Evolutionary conservation across 2,888 invertebrate genomes (phyloP).

Genomic region (Enchytraeus crypticus): DNA sequence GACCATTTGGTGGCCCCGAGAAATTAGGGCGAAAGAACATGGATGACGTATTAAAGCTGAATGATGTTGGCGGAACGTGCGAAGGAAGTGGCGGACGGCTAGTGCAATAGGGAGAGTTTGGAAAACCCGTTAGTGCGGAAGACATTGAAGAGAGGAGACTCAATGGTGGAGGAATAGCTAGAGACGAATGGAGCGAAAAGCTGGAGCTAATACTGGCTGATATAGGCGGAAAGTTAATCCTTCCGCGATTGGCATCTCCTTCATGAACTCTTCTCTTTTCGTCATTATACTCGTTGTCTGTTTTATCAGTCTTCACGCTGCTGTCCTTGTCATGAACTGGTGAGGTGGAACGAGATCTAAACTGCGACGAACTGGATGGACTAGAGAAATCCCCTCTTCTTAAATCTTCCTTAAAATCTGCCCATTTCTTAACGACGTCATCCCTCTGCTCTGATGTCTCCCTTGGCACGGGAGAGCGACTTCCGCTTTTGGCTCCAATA

Average conservation of each 20-base stretch:
- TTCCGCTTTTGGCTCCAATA: too few species aligned
- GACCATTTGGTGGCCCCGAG: slow-evolving; percentile 9
- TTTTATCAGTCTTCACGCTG: too few species aligned
- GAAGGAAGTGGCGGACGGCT: neutral
- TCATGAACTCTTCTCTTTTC: too few species aligned
- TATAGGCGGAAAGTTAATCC: neutral
- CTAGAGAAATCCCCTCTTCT: too few species aligned
- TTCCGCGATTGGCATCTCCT: neutral
- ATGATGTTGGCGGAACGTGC: slow-evolving; percentile 13
- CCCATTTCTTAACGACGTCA: neutral
- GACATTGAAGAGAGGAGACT: slow-evolving; percentile 9
- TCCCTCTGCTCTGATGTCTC: neutral
- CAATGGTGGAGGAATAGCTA: neutral
- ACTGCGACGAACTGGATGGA: neutral
- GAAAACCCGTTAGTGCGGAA: slow-evolving; percentile 1
- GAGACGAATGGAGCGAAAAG: neutral
- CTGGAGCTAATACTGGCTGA: neutral
- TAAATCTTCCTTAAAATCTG: too few species aligned
- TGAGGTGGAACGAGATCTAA: neutral
- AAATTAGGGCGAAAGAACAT: slow-evolving; percentile 25
- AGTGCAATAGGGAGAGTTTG: neutral
- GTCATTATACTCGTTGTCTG: too few species aligned
- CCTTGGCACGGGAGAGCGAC: neutral
- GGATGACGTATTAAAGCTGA: slow-evolving; percentile 27
- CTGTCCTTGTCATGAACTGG: neutral